Conservation (phyloP, 64 coral and sea anemone species). For the Montipora capricornis region DNA sequence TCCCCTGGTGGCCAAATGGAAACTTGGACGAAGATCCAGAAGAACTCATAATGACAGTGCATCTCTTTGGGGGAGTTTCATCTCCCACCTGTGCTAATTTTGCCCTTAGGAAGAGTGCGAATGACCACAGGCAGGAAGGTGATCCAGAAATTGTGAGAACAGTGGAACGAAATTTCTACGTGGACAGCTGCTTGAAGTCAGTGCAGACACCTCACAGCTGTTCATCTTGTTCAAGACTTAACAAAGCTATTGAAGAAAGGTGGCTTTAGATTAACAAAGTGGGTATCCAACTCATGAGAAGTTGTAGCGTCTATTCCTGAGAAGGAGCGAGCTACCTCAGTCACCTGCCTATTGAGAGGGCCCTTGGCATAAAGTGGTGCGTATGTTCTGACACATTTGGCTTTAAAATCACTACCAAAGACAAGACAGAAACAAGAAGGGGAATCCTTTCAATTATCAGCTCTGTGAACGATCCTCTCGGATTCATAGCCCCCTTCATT, state of each 20-base stretch:
- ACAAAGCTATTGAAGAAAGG: conserved; percentile 1
- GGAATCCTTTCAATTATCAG: not conserved
- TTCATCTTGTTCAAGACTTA: not conserved
- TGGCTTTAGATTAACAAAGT: conserved; percentile 30
- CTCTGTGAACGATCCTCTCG: not conserved
- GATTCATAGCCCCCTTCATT: not conserved
- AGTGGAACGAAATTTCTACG: conserved; percentile 13
- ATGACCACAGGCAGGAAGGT: too few species aligned
- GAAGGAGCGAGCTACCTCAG: conserved; percentile 15
- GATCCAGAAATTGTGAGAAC: too few species aligned
- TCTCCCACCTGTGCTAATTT: too few species aligned
- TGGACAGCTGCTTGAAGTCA: conserved; percentile 21
- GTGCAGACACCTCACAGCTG: not conserved
- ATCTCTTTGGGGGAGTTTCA: too few species aligned
- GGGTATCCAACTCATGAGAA: not conserved
- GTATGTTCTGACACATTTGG: not conserved
- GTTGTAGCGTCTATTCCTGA: not conserved
- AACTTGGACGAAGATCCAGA: too few species aligned
- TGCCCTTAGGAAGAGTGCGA: too few species aligned
- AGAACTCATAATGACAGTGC: too few species aligned
- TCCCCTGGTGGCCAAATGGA: not conserved
- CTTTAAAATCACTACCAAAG: not conserved
- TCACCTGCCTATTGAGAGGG: conserved; percentile 13
- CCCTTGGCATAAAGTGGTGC: not conserved
- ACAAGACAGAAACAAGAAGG: not conserved